Evolutionary conservation across 2,888 invertebrate species (phyloP), one percentile per base, ranked within the genome.

Genomic region (Mongoloraphidia duomilia): DNA sequence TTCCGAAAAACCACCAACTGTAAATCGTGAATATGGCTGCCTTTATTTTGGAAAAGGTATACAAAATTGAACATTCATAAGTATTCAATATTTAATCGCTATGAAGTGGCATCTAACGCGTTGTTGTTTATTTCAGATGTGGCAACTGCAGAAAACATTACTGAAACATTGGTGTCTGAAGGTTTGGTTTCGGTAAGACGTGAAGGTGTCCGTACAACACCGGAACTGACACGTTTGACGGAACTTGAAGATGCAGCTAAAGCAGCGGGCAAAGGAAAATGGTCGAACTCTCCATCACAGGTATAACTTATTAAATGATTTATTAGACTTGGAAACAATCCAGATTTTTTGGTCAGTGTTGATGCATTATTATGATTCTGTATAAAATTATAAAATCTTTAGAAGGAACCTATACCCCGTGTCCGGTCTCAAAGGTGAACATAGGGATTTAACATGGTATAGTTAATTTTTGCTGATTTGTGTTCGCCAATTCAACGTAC

Each of bases 161-260:
- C 88, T 1, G 94, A 97, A 63, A 72, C 80, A 0, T 72, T 96
- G 57, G 82, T 98, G 2, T 76, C 83, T 1, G 96, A 95, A 67
- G 98, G 98, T 44, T 71, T 92, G 37, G 92, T 85, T 0, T 82
- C 82, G 52, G 90, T 97, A 1, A 74, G 84, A 54, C 71, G 76
- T 26, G 82, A 82, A 57, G 76, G 75, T 35, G 74, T 74, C n/a
- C 75, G 75, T 46, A 68, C 73, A 37, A 79, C 77, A 41, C 80
- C 82, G 0, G 84, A 86, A 57, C 67, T 83, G 46, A 71, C 76
- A 41, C 75, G 71, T 49, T 72, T 96, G 9, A 74, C 83, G 33
- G 93, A 92, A 59, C 71, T 95, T 35, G 96, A 98, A 69, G 92
- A 93, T 57, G 73, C 79, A 46, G 96, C 97, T 0, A 93, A 89